Base-by-base conservation (phyloP, 2,797 vertebrate species). In the Fistularia tabacaria region DNA sequence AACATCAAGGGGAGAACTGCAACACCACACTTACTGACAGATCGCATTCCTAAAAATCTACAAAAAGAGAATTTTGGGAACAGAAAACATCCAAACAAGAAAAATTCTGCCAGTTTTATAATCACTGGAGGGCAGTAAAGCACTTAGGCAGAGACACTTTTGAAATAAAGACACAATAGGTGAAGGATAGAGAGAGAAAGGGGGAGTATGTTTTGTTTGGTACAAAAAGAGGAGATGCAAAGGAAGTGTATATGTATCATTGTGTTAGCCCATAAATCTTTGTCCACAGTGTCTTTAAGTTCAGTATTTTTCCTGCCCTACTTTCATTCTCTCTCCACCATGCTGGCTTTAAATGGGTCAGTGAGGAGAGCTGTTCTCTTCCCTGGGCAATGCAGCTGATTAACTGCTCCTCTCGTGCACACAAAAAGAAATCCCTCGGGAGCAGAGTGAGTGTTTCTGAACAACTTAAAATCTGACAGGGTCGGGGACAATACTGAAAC, bases 261-360 rank as follows among this genome's bases (percentile, higher is more conserved):
- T 57, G 55, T 60, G 58, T 57, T 38, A n/a, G 40, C 39, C 36
- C 57, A 45, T 48, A 15, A n/a, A 50, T 45, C 46, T 50, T 12
- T 54, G 40, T 2, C 12, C 49, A 36, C 53, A 40, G 49, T 49
- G 9, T 59, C 63, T 61, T 54, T 53, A 73, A 66, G 51, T 74
- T 77, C 41, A 11, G 38, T 61, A 47, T 46, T 73, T 77, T 46
- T 51, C 47, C 46, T 67, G 80, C 43, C 84, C 79, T 84, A 81
- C 80, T 83, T 85, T 80, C 68, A 12, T 45, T 11, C 68, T 55
- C 58, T 45, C 56, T 69, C 57, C 54, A 46, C 76, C 62, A 66
- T 69, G 58, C 66, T 77, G 67, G 44, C 56, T 83, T 71, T 82
- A 87, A 84, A 56, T 86, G 65, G 85, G 85, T 85, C 85, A 85